Conservation (phyloP, 64 coral and sea anemone genomes). For the Stylophora pistillata region DNA sequence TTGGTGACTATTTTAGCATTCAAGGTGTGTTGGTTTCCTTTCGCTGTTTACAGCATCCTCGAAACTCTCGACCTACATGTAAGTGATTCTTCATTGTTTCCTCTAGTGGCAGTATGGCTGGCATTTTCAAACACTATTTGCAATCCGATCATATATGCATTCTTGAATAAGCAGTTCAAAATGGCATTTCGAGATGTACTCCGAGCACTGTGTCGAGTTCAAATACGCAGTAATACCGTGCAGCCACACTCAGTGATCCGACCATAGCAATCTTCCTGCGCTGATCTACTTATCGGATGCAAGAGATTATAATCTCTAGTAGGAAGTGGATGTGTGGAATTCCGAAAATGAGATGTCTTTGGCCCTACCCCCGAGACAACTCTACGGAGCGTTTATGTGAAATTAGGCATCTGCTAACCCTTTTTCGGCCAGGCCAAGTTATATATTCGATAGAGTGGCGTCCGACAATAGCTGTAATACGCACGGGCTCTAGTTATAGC, state of each 20-base stretch:
- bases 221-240: not conserved
- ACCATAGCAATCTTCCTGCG: not conserved
- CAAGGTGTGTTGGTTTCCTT: slow-evolving; percentile 77
- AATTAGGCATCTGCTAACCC: too few species aligned
- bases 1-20: slow-evolving; percentile 69
- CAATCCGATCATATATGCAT: slow-evolving; percentile 74
- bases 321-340: too few species aligned
- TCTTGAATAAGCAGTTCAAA: slow-evolving; percentile 69
- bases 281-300: too few species aligned
- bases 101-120: slow-evolving; percentile 63
- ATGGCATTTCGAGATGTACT: slow-evolving; percentile 61
- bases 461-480: too few species aligned
- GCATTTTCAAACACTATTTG: slow-evolving; percentile 74
- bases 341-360: too few species aligned
- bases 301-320: too few species aligned
- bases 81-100: slow-evolving; percentile 53
- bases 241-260: not conserved
- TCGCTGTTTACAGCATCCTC: slow-evolving; percentile 63
- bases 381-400: too few species aligned
- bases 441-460: too few species aligned
- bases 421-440: too few species aligned
- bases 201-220: not conserved
- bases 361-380: too few species aligned
- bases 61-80: slow-evolving; percentile 36
- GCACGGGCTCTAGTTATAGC: too few species aligned